Evolutionary conservation across 2,797 vertebrate species (phyloP), one percentile per base, ranked within the genome.

Genomic region (Okamejei kenojei): DNA sequence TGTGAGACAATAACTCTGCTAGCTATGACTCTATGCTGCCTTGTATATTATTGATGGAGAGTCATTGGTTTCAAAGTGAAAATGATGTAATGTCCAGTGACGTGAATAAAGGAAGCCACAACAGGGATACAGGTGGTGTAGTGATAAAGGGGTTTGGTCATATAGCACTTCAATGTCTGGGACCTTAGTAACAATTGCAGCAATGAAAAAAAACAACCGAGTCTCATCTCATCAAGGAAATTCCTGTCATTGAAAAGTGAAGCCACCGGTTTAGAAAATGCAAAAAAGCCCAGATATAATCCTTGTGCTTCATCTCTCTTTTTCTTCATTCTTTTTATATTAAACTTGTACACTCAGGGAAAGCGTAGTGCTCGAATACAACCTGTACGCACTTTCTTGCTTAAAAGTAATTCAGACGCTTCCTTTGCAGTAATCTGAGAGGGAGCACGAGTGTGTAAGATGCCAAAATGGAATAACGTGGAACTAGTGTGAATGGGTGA

Each of bases 381-480:
- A 58, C 65, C 79, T 84, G 29, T 84, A 93, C 54, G 21, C 82
- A 45, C 94, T 93, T 93, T 93, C 90, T 93, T 54, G 71, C n/a
- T 68, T 23, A 54, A 61, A 94, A 65, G 71, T 35, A 76, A 68
- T 94, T 93, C 93, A 94, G 74, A 93, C 94, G 86, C 0, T 0
- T 61, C 65, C 38, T 2, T 80, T 78, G 76, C n/a, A 80, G 58
- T 93, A 1, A 65, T 93, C 77, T 10, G 54, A 88, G 93, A 76
- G 93, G 94, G 93, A 54, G 76, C 93, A 45, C 45, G 2, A 45
- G 45, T 45, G 45, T 45, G 45, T 45, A 45, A 4, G 45, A 45
- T 45, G 45, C 45, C 45, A 45, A 45, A 45, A 45, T 45, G 45
- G 45, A 45, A 45, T 45, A 45, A 45, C 2, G 45, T 45, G 45